Base-by-base conservation (phyloP, 1,140 invertebrate genomes). In the Drosophila ficusphila region DNA sequence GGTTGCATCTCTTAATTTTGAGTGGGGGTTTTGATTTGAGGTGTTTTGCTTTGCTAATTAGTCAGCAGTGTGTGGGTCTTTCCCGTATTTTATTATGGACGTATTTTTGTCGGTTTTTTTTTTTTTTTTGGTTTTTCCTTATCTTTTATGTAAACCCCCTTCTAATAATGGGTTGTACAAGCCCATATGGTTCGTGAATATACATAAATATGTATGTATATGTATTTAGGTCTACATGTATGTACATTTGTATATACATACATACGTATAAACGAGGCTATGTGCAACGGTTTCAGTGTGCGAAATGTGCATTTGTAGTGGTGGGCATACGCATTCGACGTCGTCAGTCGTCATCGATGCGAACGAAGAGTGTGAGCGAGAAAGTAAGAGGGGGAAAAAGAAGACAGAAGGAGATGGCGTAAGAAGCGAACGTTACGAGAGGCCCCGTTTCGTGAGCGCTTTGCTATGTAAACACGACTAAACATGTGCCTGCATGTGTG, bases 401-500 rank as follows among this genome's bases (percentile, higher is more conserved):
- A 23, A 16, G 57, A 36, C n/a, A 29, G 49, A 47, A 11, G 38
- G 60, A 79, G 51, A 51, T 48, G 34, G 38, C 19, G 14, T 27
- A 41, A 57, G 49, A 18, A n/a, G 47, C 56, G 53, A 67, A 53
- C 27, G 47, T 34, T 36, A 56, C 51, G 70, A 70, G 53, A 82
- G 82, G 81, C 82, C 82, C 81, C 81, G 81, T 69, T 88, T 88
- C 82, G 68, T 73, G 46, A 49, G 58, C 62, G 67, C 82, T 77
- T 88, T 88, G 77, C 73, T 86, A 81, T 88, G 73, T 86, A 86
- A 86, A 73, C 81, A 89, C 54, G 54, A 48, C 79, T 78, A 83
- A 77, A 49, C 60, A 68, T 67, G 49, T 74, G 39, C 42, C 29
- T 70, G 44, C 54, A 54, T 78, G 61, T 52, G 38, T 62, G 33